Evolutionary conservation across 1,140 invertebrate genomes (phyloP).

Genomic region (Ruditapes philippinarum): DNA sequence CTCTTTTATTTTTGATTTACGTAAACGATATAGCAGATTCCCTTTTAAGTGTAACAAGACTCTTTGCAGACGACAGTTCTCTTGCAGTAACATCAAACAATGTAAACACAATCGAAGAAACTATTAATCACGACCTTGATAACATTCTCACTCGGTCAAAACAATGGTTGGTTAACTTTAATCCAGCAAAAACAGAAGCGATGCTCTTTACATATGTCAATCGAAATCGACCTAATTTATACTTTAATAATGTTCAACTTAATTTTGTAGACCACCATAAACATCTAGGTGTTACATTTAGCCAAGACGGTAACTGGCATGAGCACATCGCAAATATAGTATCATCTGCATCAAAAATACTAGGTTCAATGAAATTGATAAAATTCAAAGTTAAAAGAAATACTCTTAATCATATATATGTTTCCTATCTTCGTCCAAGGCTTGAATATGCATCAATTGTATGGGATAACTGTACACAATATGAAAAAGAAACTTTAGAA

Average conservation of each 20-base stretch:
- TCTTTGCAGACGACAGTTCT: background rate
- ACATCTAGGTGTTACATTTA: constrained; percentile 33
- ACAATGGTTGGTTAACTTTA: background rate
- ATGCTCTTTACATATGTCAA: background rate
- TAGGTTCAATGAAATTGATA: background rate
- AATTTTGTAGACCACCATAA: constrained; percentile 9
- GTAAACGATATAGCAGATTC: too few relatives aligned
- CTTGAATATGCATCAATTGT: constrained; percentile 29
- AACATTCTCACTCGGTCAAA: background rate
- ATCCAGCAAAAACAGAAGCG: background rate
- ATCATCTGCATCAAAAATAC: background rate
- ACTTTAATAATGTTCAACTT: background rate
- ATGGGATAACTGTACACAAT: constrained; percentile 29
- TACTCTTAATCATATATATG: constrained; percentile 2
- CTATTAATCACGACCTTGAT: background rate
- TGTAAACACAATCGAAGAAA: background rate
- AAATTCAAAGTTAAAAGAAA: constrained; percentile 8
- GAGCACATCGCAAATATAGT: background rate
- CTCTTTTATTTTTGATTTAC: too few relatives aligned
- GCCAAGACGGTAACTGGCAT: constrained; percentile 25
- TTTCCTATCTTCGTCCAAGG: background rate
- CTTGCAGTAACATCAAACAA: background rate
- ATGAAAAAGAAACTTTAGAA: constrained; percentile 23
- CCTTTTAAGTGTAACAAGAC: too few relatives aligned
- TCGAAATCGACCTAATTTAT: background rate